These are phyloP conservation scores for Onychostruthus taczanowskii DNA, from an alignment of 2,113 vertebrate species.

Conservation along the genomic window DNA sequence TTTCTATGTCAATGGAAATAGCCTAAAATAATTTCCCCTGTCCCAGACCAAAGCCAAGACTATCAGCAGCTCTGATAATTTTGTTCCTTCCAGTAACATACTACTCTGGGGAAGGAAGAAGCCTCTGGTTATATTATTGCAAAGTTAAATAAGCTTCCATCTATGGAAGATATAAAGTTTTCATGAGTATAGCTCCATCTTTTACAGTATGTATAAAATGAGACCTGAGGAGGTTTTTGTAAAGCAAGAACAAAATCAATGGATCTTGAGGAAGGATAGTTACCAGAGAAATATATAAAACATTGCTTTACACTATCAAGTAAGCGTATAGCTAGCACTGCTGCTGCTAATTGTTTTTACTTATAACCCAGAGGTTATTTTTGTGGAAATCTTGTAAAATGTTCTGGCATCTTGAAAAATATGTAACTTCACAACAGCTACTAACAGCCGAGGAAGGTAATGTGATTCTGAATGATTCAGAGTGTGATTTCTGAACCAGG, in stretches of 20 bases:
- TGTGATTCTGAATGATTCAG: background rate
- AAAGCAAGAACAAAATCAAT: background rate
- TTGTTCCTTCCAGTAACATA: background rate
- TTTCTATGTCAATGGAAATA: background rate
- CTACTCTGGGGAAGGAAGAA: background rate
- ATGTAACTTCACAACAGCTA: background rate
- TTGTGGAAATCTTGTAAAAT: background rate
- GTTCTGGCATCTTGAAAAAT: background rate
- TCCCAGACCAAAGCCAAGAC: background rate
- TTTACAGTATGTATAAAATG: background rate
- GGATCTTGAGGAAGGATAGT: background rate
- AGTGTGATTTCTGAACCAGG: background rate
- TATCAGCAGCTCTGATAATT: background rate
- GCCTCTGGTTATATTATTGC: background rate
- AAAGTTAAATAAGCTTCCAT: background rate
- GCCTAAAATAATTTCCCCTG: background rate
- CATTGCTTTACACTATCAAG: background rate
- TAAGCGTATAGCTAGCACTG: background rate
- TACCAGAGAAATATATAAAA: background rate
- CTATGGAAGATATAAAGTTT: background rate
- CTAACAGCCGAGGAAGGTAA: background rate
- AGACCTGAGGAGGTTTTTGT: background rate
- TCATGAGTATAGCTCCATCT: background rate
- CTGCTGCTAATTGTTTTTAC: background rate
- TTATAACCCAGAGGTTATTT: background rate